Percentiles rank a stretch among this genome's conserved stretches.
phyloP scores from a whole-genome alignment of 2,888 invertebrate genomes.

The Zhuqinia jingwanae region DNA sequence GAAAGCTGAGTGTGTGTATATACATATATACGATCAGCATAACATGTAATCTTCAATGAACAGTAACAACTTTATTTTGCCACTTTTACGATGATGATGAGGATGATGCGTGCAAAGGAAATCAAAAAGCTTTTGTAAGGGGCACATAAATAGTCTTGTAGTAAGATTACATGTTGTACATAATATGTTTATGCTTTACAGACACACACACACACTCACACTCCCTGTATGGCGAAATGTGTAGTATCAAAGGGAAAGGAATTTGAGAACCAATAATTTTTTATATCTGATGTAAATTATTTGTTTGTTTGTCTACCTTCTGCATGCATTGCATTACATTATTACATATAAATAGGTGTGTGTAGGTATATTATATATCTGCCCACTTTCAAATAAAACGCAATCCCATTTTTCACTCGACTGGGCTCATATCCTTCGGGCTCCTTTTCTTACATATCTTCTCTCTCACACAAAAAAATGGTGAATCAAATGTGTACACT shows the following conservation, averaged over 20 bases:
- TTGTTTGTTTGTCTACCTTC: conserved; percentile 15
- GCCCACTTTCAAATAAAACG: conserved; percentile 62
- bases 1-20: background rate
- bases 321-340: conserved; percentile 14
- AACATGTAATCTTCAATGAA: conserved; percentile 28
- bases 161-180: no score
- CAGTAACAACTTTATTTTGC: conserved; percentile 43
- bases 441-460: conserved; percentile 19
- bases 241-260: conserved; percentile 19
- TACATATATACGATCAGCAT: conserved; percentile 4
- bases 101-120: conserved; percentile 54
- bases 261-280: conserved; percentile 42
- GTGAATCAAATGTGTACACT: background rate
- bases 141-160: conserved; percentile 25
- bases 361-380: no score
- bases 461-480: conserved; percentile 2
- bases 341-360: conserved; percentile 14
- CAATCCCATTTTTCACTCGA: conserved; percentile 66
- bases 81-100: conserved; percentile 41
- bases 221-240: no score
- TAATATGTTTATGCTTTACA: no score
- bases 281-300: conserved; percentile 44
- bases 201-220: no score
- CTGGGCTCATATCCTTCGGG: conserved; percentile 59
- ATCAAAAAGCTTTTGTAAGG: conserved; percentile 47